A percentile compares a stretch with the other conserved stretches of the same genome.
Evolutionary conservation across 64 coral and sea anemone species (phyloP).

Genomic region (Stylophora pistillata): DNA sequence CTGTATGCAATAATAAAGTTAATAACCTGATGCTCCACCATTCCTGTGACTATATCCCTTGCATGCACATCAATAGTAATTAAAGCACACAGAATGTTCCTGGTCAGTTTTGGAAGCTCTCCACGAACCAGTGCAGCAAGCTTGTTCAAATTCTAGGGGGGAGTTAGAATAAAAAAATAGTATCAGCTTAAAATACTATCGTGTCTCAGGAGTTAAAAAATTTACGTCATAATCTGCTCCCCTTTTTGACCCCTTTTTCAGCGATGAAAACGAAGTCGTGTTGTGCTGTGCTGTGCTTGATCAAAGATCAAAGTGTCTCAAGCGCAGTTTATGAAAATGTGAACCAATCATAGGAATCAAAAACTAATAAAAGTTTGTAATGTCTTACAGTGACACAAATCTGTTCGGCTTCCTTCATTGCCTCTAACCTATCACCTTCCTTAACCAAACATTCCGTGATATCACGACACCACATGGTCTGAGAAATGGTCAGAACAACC

Average conservation of each 20-base stretch:
- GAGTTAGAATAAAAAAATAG: background rate
- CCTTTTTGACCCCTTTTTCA: too few species aligned
- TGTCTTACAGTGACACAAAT: constrained; percentile 72
- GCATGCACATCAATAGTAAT: constrained; percentile 99
- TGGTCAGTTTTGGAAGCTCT: constrained; percentile 96
- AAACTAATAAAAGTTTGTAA: too few species aligned
- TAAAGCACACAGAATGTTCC: constrained; percentile 94
- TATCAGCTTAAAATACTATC: background rate
- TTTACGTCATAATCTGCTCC: too few species aligned
- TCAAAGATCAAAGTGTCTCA: too few species aligned
- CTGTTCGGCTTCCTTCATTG: constrained; percentile 79
- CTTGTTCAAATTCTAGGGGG: constrained; percentile 82
- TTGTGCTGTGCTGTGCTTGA: too few species aligned
- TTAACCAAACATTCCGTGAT: constrained; percentile 83
- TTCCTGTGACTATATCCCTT: constrained; percentile 92
- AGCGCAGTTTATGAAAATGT: too few species aligned
- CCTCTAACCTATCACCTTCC: constrained; percentile 85
- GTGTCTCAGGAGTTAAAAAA: too few species aligned
- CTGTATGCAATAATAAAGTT: background rate
- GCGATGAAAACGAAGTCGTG: too few species aligned
- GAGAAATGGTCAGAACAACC: constrained; percentile 92
- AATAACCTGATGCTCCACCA: constrained; percentile 91
- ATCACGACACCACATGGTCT: constrained; percentile 97
- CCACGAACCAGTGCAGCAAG: constrained; percentile 96
- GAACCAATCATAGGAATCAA: too few species aligned